Percentiles rank a stretch among this genome's conserved stretches.
Conservation (phyloP, 2,113 vertebrate genomes). For the Aepyceros melampus region DNA sequence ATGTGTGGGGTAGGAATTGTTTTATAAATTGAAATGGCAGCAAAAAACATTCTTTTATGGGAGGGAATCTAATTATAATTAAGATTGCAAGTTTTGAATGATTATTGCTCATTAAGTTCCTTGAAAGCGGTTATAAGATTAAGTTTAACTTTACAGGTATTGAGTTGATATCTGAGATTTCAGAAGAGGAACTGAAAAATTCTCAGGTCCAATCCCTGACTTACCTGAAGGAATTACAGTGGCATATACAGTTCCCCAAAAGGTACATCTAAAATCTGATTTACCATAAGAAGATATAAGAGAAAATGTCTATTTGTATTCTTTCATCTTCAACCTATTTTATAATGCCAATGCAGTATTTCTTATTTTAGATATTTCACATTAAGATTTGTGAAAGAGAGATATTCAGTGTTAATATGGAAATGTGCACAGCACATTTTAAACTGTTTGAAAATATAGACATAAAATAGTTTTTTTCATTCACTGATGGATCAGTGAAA, state of each 20-base stretch:
- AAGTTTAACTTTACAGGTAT: slow-evolving; percentile 84
- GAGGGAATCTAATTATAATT: background rate
- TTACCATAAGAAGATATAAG: background rate
- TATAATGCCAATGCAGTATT: background rate
- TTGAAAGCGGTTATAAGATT: background rate
- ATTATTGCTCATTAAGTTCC: background rate
- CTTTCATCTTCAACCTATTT: background rate
- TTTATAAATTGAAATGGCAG: background rate
- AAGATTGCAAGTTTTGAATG: background rate
- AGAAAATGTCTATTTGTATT: background rate
- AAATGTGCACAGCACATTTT: background rate
- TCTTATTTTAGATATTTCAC: background rate
- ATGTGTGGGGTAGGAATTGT: slow-evolving; percentile 90
- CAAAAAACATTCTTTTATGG: background rate
- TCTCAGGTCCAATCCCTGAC: slow-evolving; percentile 88
- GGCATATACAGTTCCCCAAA: slow-evolving; percentile 93
- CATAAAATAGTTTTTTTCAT: background rate
- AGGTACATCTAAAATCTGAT: slow-evolving; percentile 78
- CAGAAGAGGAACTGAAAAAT: slow-evolving; percentile 89
- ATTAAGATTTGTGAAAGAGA: background rate
- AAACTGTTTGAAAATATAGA: slow-evolving; percentile 10
- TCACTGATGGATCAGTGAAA: background rate
- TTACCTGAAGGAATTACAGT: slow-evolving; percentile 94
- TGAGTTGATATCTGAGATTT: slow-evolving; percentile 92
- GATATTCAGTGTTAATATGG: background rate